phyloP scores from a whole-genome alignment of 2,888 invertebrate genomes.

The Polyommatus iphigenia region DNA sequence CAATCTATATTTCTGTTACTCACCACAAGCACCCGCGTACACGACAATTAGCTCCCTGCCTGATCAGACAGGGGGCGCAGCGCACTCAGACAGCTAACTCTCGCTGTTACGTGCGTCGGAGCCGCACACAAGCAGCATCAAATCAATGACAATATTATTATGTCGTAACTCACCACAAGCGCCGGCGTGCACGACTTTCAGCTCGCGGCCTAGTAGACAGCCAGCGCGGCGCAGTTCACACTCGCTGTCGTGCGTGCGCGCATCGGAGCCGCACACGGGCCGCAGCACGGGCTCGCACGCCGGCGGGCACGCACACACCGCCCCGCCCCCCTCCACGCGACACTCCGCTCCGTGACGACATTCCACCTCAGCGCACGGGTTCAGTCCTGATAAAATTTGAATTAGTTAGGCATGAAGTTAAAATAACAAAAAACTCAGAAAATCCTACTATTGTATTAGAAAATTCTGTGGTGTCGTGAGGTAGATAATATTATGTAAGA shows the following conservation, averaged over 20 bases:
- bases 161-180: constrained; percentile 70
- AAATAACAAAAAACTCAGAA: too few species aligned
- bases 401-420: too few species aligned
- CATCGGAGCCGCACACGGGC: constrained; percentile 92
- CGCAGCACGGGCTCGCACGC: constrained; percentile 89
- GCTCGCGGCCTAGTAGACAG: constrained; percentile 80
- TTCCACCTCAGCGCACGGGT: constrained; percentile 90
- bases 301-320: constrained; percentile 91
- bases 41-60: constrained; percentile 61
- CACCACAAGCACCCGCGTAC: constrained; percentile 75
- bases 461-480: too few species aligned
- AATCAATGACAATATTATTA: too few species aligned
- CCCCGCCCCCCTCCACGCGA: constrained; percentile 85
- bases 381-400: constrained; percentile 80
- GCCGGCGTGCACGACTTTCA: constrained; percentile 68
- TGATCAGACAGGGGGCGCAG: constrained; percentile 84
- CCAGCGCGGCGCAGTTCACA: constrained; percentile 89
- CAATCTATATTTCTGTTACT: too few species aligned
- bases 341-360: constrained; percentile 92
- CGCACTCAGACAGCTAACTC: constrained; percentile 80
- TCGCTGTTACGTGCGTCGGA: constrained; percentile 84
- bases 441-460: too few species aligned
- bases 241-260: constrained; percentile 89
- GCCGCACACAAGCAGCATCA: constrained; percentile 91
- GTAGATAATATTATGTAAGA: too few species aligned